These are phyloP conservation scores for Hoplostethus atlanticus DNA, from an alignment of 2,797 vertebrate genomes.

Conservation along the genomic window DNA sequence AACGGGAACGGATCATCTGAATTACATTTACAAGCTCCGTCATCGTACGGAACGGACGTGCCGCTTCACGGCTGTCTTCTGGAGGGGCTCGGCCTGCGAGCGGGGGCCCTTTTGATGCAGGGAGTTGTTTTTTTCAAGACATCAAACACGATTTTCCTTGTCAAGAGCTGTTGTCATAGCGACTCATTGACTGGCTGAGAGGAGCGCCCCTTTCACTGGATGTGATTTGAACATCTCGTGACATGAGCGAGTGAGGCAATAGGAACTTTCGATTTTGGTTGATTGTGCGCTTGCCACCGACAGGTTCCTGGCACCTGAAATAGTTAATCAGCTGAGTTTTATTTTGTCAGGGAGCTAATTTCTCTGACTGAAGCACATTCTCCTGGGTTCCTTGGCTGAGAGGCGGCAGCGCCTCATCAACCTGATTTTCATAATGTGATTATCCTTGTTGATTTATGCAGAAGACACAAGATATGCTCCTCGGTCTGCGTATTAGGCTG, in stretches of 20 bases:
- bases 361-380: slow-evolving; percentile 34
- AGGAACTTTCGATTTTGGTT: slow-evolving; percentile 47
- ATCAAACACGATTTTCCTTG: slow-evolving; percentile 56
- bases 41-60: slow-evolving; percentile 28
- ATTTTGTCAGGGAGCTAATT: slow-evolving; percentile 37
- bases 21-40: slow-evolving; percentile 36
- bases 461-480: slow-evolving; percentile 60
- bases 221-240: slow-evolving; percentile 52
- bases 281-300: slow-evolving; percentile 38
- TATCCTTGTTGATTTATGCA: slow-evolving; percentile 77
- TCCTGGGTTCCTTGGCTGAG: slow-evolving; percentile 51
- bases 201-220: slow-evolving; percentile 41
- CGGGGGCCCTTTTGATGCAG: slow-evolving; percentile 23
- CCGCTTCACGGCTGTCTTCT: neutral
- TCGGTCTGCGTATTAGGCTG: slow-evolving; percentile 54
- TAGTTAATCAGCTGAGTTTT: slow-evolving; percentile 47
- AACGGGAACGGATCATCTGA: slow-evolving; percentile 50
- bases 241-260: slow-evolving; percentile 50
- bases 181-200: slow-evolving; percentile 54
- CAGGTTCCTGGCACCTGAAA: slow-evolving; percentile 58
- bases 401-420: slow-evolving; percentile 62
- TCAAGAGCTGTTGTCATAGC: slow-evolving; percentile 71
- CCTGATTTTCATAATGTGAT: slow-evolving; percentile 77
- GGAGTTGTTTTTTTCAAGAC: slow-evolving; percentile 34
- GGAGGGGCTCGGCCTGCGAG: slow-evolving; percentile 8